Conservation (phyloP, 2,888 invertebrate genomes). For the Ennomos fuscantarius region DNA sequence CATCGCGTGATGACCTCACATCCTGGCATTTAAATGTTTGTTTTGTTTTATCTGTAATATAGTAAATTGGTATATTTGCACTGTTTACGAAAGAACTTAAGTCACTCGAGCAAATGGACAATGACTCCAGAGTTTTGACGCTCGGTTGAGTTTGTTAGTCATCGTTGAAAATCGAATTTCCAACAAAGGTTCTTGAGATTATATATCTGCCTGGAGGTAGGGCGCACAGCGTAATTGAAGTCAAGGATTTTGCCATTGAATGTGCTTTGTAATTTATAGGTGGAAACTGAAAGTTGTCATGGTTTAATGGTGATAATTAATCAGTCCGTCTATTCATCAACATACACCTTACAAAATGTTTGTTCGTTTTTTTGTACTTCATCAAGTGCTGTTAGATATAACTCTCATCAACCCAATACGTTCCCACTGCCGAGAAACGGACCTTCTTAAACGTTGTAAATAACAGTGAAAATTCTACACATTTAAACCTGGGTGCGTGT, state of each 20-base stretch:
- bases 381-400: too few relatives aligned
- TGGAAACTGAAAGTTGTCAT: slow-evolving; percentile 32
- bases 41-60: slow-evolving; percentile 28
- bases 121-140: slow-evolving; percentile 38
- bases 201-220: slow-evolving; percentile 33
- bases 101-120: slow-evolving; percentile 32
- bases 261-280: slow-evolving; percentile 38
- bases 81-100: slow-evolving; percentile 25
- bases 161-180: slow-evolving; percentile 37
- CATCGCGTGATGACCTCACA: slow-evolving; percentile 50
- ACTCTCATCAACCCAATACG: too few relatives aligned
- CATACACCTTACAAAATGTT: too few relatives aligned
- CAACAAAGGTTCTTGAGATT: slow-evolving; percentile 36
- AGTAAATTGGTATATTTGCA: slow-evolving; percentile 11
- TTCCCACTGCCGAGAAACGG: too few relatives aligned
- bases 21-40: slow-evolving; percentile 50
- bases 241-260: slow-evolving; percentile 40
- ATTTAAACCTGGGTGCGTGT: too few relatives aligned
- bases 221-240: slow-evolving; percentile 37
- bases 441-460: too few relatives aligned
- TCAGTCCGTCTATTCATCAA: slow-evolving; percentile 15
- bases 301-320: slow-evolving; percentile 30
- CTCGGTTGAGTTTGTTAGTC: slow-evolving; percentile 39
- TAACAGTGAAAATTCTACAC: too few relatives aligned
- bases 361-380: too few relatives aligned